Percentiles rank a stretch among this genome's conserved stretches.
Conservation (phyloP, 2,113 vertebrate genomes). For the Noctilio leporinus region DNA sequence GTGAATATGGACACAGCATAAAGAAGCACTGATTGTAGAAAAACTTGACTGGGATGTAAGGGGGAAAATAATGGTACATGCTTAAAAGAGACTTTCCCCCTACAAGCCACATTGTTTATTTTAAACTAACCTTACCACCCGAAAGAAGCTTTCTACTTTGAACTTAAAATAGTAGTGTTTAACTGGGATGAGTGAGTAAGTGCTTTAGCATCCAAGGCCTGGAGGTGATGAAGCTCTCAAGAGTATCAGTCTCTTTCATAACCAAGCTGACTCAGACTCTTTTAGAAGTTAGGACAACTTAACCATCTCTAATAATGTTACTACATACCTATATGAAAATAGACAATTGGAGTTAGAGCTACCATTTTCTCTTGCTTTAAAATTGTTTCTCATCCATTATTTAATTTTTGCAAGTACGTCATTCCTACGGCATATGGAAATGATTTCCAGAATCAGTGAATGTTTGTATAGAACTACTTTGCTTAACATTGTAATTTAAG, state of each 20-base stretch:
- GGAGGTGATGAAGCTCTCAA: conserved; percentile 46
- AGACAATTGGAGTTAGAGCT: background rate
- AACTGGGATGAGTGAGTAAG: conserved; percentile 51
- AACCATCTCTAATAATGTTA: background rate
- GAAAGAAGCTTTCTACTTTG: conserved; percentile 54
- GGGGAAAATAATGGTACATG: accelerated
- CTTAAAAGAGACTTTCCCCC: background rate
- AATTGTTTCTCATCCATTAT: background rate
- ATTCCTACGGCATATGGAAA: background rate
- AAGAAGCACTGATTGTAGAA: background rate
- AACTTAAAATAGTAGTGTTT: conserved; percentile 76
- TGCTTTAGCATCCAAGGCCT: conserved; percentile 30
- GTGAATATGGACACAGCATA: background rate
- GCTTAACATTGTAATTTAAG: background rate
- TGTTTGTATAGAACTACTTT: background rate
- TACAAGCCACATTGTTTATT: background rate
- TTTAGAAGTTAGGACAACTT: background rate
- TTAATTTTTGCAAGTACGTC: background rate
- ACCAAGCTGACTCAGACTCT: conserved; percentile 53
- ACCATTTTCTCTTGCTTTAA: background rate
- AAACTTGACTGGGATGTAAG: background rate
- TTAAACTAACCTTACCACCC: conserved; percentile 49
- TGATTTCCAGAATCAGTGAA: background rate
- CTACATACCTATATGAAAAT: background rate
- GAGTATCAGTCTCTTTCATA: conserved; percentile 3